Percentiles rank a stretch among this genome's conserved stretches.
Evolutionary conservation across 1,140 invertebrate genomes (phyloP).

Genomic region (Drosophila sucinea): DNA sequence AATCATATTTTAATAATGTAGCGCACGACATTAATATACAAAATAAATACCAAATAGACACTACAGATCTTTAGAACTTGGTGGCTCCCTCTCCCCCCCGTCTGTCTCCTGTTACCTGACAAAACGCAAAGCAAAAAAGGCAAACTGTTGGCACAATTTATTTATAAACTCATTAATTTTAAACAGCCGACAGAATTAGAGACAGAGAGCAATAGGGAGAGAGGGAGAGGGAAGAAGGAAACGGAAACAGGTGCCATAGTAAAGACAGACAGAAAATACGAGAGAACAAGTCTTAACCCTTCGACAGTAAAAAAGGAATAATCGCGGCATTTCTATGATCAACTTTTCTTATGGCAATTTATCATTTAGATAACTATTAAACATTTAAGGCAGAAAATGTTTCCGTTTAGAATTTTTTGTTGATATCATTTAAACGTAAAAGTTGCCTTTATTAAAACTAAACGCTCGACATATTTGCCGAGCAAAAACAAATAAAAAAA

Average conservation of each 20-base stretch:
- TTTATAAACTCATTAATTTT: conserved; percentile 56
- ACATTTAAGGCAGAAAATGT: too few species aligned
- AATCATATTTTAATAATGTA: conserved; percentile 53
- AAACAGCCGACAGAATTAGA: conserved; percentile 15
- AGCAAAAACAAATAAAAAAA: background rate
- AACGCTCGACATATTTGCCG: background rate
- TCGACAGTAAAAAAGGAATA: background rate
- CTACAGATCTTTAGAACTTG: conserved; percentile 23
- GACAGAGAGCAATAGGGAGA: background rate
- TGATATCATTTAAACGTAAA: too few species aligned
- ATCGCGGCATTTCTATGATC: too few species aligned
- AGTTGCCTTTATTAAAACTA: conserved; percentile 6
- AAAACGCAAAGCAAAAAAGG: conserved; percentile 23
- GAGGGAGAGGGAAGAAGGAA: background rate
- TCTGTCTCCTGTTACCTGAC: background rate
- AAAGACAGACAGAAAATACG: background rate
- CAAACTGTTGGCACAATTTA: conserved; percentile 51
- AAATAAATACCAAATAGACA: conserved; percentile 45
- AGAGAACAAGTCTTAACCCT: background rate
- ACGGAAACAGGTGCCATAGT: conserved; percentile 11
- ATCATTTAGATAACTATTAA: too few species aligned
- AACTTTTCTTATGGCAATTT: too few species aligned
- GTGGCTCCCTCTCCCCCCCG: background rate
- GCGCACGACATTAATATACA: conserved; percentile 40
- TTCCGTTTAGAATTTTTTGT: too few species aligned